Base-by-base conservation (phyloP, 1,140 invertebrate species). In the Epicauta chinensis region DNA sequence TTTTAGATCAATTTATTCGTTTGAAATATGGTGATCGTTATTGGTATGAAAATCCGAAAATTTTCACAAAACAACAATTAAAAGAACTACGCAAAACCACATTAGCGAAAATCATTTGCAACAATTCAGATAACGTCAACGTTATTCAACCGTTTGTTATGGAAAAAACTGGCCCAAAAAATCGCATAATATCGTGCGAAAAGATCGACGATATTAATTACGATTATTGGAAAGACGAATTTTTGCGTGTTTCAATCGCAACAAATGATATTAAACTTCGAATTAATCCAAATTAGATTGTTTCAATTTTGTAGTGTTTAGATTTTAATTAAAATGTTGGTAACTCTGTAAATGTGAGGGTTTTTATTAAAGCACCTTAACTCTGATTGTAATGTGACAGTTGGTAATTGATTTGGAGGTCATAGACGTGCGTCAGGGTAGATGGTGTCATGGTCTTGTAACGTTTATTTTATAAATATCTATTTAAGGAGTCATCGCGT, bases 91-190 rank as follows among this genome's bases (percentile, higher is more conserved):
- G 91, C 17, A 92, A 91, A 65, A 84, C 83, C 1, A 83, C 82
- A 1, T 70, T 99, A 11, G 86, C 92, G 0, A 77, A 82, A 31
- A 77, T 98, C 3, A 85, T 98, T 34, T 99, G 96, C 65, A 85
- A 91, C 51, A 97, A 92, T 72, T 82, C 88, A 1, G 87, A 89
- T 57, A 75, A 80, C 2, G 74, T 95, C 2, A 74, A 77, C 13
- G 68, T 75, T 12, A 79, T 90, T 3, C 93, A 95, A 62, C 77
- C 78, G 5, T 73, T 82, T 57, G 87, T 93, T 0, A 93, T 97
- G 84, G 71, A 77, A 40, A 74, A 74, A 0, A 61, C 78, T 0
- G 71, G 66, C 1, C 37, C 66, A n/a, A 71, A 71, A 1, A 90
- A 91, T 72, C 75, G 75, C 0, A 72, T 82, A 6, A 69, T 83